Evolutionary conservation across 2,797 vertebrate genomes (phyloP).

Genomic region (Octomys mimax): DNA sequence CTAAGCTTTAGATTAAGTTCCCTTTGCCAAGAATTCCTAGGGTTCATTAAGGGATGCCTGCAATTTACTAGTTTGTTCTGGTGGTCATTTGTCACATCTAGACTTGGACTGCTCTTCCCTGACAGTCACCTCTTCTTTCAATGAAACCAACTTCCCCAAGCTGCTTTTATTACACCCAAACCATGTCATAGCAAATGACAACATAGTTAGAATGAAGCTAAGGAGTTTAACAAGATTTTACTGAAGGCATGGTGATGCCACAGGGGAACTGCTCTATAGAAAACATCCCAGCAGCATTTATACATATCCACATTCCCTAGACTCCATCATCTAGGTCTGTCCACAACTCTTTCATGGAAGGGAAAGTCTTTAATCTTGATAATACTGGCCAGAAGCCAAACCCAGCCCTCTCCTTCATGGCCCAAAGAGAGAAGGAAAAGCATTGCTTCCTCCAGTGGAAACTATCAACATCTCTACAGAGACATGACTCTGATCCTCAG

Average conservation of each 20-base stretch:
- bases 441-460: background rate
- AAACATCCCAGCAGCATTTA: background rate
- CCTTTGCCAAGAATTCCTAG: constrained; percentile 49
- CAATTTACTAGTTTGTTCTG: background rate
- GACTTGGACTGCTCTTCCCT: constrained; percentile 1
- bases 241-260: background rate
- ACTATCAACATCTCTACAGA: background rate
- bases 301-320: background rate
- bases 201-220: background rate
- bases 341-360: background rate
- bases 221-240: background rate
- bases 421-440: constrained; percentile 21
- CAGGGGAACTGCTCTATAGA: background rate
- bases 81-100: background rate
- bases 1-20: constrained; percentile 2
- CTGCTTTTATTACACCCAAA: constrained; percentile 31
- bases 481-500: background rate
- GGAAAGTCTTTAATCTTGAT: background rate
- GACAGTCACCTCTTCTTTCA: background rate
- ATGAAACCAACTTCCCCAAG: background rate
- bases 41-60: background rate
- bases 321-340: background rate
- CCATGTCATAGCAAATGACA: background rate
- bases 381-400: background rate
- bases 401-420: background rate